phyloP scores from a whole-genome alignment of 1,140 invertebrate genomes.

The Liolophura sinensis region DNA sequence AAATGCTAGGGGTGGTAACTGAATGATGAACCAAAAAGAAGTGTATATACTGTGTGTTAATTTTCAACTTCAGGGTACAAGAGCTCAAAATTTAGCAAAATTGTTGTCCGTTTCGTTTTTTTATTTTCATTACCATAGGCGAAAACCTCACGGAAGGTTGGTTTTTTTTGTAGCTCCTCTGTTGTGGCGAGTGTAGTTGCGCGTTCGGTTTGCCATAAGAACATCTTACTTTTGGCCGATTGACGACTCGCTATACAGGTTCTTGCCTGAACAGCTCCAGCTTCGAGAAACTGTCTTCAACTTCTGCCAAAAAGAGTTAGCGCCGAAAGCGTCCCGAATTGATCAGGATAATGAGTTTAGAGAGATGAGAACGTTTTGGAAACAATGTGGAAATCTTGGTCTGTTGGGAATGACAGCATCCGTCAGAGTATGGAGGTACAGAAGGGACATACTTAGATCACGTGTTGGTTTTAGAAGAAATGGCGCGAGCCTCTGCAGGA shows the following conservation, averaged over 20 bases:
- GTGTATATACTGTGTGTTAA: too few species aligned
- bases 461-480: constrained; percentile 88
- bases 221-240: constrained; percentile 71
- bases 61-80: too few species aligned
- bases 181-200: too few species aligned
- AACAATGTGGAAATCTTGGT: constrained; percentile 84
- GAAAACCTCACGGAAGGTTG: too few species aligned
- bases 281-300: constrained; percentile 85
- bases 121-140: too few species aligned
- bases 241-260: constrained; percentile 83
- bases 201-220: too few species aligned
- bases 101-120: too few species aligned
- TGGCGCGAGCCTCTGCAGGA: constrained; percentile 79
- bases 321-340: constrained; percentile 88
- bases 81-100: too few species aligned
- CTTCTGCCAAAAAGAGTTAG: constrained; percentile 93
- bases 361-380: constrained; percentile 77
- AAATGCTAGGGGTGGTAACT: too few species aligned
- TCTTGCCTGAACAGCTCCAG: constrained; percentile 80
- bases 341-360: constrained; percentile 86
- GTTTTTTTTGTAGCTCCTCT: too few species aligned
- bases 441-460: constrained; percentile 90
- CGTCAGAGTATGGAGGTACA: constrained; percentile 83
- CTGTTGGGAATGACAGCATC: constrained; percentile 85
- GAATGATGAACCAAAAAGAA: too few species aligned